Base-by-base conservation (phyloP, 2,113 vertebrate species). In the Mus musculus region DNA sequence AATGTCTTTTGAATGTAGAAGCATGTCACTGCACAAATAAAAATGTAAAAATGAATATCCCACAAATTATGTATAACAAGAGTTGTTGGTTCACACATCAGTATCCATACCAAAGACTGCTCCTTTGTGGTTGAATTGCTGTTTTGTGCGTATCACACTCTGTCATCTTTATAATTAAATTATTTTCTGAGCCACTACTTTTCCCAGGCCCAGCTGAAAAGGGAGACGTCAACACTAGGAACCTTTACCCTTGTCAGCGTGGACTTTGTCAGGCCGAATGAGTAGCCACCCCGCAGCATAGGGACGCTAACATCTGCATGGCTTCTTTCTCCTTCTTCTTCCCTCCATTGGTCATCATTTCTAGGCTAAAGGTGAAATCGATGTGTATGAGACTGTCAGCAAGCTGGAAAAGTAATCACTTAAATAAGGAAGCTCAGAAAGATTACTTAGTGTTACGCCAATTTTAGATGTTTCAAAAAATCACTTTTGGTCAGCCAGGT, bases 351-450 rank as follows among this genome's bases (percentile, higher is more conserved):
- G 67, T 84, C 94, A 91, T 84, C 91, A 77, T 93, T 96, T 93
- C 42, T 96, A 97, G 94, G 91, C 96, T 96, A 94, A 93, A 94
- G 54, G 28, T 95, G 82, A 96, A 97, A 97, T 77, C 89, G 75
- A 94, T 95, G 92, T 69, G 94, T 95, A 95, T 91, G 96, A 93
- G 90, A 95, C 67, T 42, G 36, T 90, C 82, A 36, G 72, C 54
- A 90, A 84, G 63, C 71, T 96, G 4, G 26, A 91, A 96, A 91
- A 72, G 89, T 89, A 94, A 93, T 91, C 28, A 46, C 61, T 93
- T 95, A 95, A 95, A 91, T 91, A 96, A 93, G 59, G 54, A 56
- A 92, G 84, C 92, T 95, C 88, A 90, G 77, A 86, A 89, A 97
- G 88, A 89, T 95, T 67, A 71, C 72, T 93, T 73, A 49, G 76